Evolutionary conservation across 2,888 invertebrate species (phyloP).

Genomic region (Nemurella pictetii): DNA sequence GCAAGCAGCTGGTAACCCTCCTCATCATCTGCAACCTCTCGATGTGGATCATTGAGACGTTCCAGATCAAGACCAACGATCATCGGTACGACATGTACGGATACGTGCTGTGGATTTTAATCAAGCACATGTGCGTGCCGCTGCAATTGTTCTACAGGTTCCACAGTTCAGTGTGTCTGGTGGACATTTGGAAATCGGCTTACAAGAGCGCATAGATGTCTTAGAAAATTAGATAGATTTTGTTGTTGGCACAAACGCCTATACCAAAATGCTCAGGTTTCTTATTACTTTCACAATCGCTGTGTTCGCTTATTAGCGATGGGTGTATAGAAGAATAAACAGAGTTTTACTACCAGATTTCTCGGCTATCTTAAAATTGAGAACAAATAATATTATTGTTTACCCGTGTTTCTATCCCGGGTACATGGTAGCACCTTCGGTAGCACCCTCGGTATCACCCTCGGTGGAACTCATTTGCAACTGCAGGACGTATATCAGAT

Average conservation of each 20-base stretch:
- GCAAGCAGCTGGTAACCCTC: constrained; percentile 75
- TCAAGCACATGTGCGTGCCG: constrained; percentile 73
- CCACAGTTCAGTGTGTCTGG: constrained; percentile 75
- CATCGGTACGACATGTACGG: constrained; percentile 68
- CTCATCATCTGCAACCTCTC: constrained; percentile 74
- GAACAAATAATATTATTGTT: too few species aligned
- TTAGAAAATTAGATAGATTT: too few species aligned
- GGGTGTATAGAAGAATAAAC: too few species aligned
- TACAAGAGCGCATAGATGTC: constrained; percentile 61
- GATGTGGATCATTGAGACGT: constrained; percentile 76
- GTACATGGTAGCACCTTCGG: too few species aligned
- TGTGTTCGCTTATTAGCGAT: constrained; percentile 71
- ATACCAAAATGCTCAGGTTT: too few species aligned
- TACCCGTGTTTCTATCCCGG: too few species aligned
- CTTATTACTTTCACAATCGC: too few species aligned
- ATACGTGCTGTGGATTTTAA: constrained; percentile 69
- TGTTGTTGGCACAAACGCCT: too few species aligned
- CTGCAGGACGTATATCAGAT: neutral
- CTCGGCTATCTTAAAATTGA: too few species aligned
- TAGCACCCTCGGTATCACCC: too few species aligned
- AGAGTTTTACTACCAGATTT: too few species aligned
- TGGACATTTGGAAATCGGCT: constrained; percentile 77
- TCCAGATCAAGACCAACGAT: constrained; percentile 59
- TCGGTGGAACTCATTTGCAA: neutral
- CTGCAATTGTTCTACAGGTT: constrained; percentile 80